Base-by-base conservation (phyloP, 1,140 invertebrate species). In the Rhizoglyphus robini region DNA sequence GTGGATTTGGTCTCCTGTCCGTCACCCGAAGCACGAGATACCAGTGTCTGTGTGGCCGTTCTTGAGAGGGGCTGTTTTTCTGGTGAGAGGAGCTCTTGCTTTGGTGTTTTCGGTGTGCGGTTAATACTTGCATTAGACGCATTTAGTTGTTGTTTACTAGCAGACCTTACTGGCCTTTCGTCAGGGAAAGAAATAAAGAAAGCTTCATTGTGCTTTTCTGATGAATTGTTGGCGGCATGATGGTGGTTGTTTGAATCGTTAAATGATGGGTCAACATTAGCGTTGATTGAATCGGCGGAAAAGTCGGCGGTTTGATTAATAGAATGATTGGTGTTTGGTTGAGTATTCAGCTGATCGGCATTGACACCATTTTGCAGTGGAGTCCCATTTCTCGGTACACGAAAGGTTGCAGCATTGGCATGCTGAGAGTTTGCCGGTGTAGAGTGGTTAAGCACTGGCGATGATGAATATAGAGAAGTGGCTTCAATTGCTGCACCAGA, bases 151-250 rank as follows among this genome's bases (percentile, higher is more conserved):
- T 68, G 64, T 62, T 32, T 66, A 57, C 15, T 59, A 65, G 29
- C 27, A 30, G 1, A 15, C 8, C 15, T 32, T 32, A 32, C 64
- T 30, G 34, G 27, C 29, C 41, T 31, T 20, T 67, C 64, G 29
- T 68, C 67, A n/a, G 25, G 27, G 63, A 68, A 68, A 46, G 67
- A 68, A 67, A 68, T 68, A 34, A 68, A 68, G 48, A 68, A 68
- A 27, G 67, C 25, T 67, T 65, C 67, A 25, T 32, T 65, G 23
- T 67, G 46, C 8, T 66, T 5, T 32, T 62, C 60, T 47, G 20
- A 72, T n/a, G n/a, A n/a, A n/a, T n/a, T 70, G n/a, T 72, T 41
- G 20, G 71, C 66, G n/a, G 72, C 71, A 47, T 31, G 31, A 13
- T 1, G 15, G 32, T 41, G 36, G 8, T 25, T 57, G 15, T 15